phyloP scores from a whole-genome alignment of 2,113 vertebrate genomes.

The Pipa parva region DNA sequence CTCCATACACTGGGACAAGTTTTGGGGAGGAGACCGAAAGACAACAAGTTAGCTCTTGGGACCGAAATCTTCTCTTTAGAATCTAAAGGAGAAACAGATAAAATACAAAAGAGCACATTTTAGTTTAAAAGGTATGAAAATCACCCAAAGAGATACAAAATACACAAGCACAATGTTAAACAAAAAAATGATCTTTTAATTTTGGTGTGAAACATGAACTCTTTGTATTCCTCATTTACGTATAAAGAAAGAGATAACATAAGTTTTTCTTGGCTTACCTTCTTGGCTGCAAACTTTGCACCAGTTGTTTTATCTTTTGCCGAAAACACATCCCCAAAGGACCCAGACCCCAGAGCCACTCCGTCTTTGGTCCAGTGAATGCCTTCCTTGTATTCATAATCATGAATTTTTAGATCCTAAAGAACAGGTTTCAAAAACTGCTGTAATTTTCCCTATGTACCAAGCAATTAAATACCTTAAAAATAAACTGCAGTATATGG shows the following conservation, averaged over 20 bases:
- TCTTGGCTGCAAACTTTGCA: constrained; percentile 87
- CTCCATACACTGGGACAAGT: constrained; percentile 87
- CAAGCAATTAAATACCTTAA: no score
- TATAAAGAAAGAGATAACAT: not conserved
- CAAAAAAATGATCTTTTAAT: no score
- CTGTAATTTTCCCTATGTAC: no score
- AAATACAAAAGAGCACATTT: not conserved
- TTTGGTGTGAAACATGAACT: no score
- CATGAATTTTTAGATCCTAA: constrained; percentile 80
- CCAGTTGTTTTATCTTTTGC: constrained; percentile 82
- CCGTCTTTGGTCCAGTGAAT: constrained; percentile 72
- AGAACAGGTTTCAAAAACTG: no score
- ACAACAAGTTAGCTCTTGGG: constrained; percentile 86
- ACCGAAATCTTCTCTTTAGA: constrained; percentile 73
- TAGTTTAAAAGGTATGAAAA: no score
- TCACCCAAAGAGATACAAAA: no score
- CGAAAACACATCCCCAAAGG: constrained; percentile 85
- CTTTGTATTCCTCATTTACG: not conserved
- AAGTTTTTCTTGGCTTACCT: no score
- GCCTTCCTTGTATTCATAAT: constrained; percentile 86
- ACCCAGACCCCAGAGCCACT: constrained; percentile 77
- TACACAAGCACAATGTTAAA: no score
- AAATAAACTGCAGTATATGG: no score
- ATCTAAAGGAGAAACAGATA: constrained; percentile 60
- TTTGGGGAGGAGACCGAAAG: constrained; percentile 75